Base-by-base conservation (phyloP, 2,113 vertebrate species). In the Oncorhynchus masou region DNA sequence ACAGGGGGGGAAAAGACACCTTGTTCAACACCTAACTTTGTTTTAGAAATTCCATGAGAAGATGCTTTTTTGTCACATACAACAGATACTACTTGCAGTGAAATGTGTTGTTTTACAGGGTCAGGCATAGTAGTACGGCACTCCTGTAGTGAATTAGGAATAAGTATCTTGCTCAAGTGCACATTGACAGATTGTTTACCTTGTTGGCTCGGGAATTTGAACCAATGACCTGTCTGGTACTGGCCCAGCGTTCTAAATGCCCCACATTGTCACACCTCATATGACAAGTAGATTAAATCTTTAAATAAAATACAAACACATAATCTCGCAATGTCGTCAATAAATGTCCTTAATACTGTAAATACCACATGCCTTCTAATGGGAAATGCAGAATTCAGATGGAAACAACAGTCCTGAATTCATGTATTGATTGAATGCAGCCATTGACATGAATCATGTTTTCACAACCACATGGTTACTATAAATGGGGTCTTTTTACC, bases 351-450 rank as follows among this genome's bases (percentile, higher is more conserved):
- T 68, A 15, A 54, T 16, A 54, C 16, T 54, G 29, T 79, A 29
- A 74, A 48, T 7, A 76, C 62, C 69, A 82, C 81, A 89, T 88
- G 88, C 81, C 75, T 83, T 72, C 82, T 81, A 71, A 85, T 83
- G 81, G 74, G 77, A 85, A 84, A 90, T 87, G 87, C 79, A 77
- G 12, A 67, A 51, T 84, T 84, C 87, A 81, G 75, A 89, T 89
- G 83, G 77, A 87, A 83, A 77, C 83, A 80, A 81, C 84, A 78
- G 76, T 76, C 77, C 73, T 87, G 78, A 19, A 70, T 57, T 31
- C 22, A 45, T 62, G 59, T 19, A 25, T 7, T 65, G 31, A 48
- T 19, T 65, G 20, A 85, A 80, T 84, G 80, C 49, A 11, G 74
- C n/a, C 19, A 75, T 78, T 75, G 79, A 62, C 77, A 88, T 80